Evolutionary conservation across 2,113 vertebrate genomes (phyloP).

Genomic region (Rutilus rutilus): DNA sequence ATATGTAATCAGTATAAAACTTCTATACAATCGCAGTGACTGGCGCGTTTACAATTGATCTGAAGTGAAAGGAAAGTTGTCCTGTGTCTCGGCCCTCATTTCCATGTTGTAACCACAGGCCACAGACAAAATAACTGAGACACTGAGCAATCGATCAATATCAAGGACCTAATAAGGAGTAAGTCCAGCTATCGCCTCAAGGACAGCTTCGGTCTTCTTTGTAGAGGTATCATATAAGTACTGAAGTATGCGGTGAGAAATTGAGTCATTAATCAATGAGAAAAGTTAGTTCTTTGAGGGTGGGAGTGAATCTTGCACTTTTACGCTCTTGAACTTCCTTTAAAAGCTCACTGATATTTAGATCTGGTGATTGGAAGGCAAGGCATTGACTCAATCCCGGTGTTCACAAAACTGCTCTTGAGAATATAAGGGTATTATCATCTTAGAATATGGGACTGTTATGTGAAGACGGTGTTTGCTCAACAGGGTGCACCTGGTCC

Average conservation of each 20-base stretch:
- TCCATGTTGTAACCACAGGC: neutral
- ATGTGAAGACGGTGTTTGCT: neutral
- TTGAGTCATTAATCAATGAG: constrained; percentile 24
- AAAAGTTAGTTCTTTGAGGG: neutral
- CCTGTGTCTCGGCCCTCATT: neutral
- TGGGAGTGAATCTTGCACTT: neutral
- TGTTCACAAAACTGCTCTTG: neutral
- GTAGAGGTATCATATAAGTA: neutral
- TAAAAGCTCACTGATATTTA: constrained; percentile 9
- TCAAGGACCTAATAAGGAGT: constrained; percentile 3
- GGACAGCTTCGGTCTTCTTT: constrained; percentile 3
- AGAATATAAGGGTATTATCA: neutral
- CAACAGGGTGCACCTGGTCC: neutral
- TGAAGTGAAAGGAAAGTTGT: neutral
- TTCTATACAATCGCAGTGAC: neutral
- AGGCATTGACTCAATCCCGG: neutral
- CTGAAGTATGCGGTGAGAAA: neutral
- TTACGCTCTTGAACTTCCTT: neutral
- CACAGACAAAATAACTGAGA: neutral
- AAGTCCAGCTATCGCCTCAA: neutral
- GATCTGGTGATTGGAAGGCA: neutral
- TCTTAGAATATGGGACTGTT: neutral
- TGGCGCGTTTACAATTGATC: neutral
- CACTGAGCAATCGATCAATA: neutral
- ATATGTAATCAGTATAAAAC: neutral